These are phyloP conservation scores for Leptobrachium leishanense DNA, from an alignment of 2,113 vertebrate genomes.

Conservation along the genomic window DNA sequence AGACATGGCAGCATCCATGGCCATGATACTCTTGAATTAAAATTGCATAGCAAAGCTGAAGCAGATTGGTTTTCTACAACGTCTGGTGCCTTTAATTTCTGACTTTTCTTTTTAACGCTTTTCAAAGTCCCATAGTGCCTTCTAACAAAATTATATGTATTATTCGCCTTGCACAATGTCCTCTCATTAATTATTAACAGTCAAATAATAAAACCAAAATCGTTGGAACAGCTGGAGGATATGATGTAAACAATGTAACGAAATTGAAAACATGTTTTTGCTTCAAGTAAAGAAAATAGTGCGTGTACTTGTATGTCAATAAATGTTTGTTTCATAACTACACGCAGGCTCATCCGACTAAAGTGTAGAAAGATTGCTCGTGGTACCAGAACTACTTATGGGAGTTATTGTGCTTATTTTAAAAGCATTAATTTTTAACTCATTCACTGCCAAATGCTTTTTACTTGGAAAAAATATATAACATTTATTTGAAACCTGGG, in stretches of 20 bases:
- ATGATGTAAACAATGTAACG: slow-evolving; percentile 28
- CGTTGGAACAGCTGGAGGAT: slow-evolving; percentile 4
- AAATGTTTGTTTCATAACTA: slow-evolving; percentile 7
- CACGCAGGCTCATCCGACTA: neutral
- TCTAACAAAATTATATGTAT: slow-evolving; percentile 12
- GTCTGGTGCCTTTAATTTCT: neutral
- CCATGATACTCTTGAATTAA: no score
- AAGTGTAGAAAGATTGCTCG: no score
- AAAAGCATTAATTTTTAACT: no score
- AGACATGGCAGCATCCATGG: no score
- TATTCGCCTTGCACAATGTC: slow-evolving; percentile 12
- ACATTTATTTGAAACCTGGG: no score
- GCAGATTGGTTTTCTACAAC: no score
- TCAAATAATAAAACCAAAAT: slow-evolving; percentile 11
- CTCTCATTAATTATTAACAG: slow-evolving; percentile 27
- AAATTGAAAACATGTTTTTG: slow-evolving; percentile 34
- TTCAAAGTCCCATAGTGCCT: neutral
- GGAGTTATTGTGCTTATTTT: no score
- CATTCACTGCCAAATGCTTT: no score
- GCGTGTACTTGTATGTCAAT: slow-evolving; percentile 8
- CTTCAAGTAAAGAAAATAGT: slow-evolving; percentile 21
- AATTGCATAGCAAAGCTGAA: no score
- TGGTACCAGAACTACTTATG: no score
- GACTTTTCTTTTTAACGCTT: neutral
- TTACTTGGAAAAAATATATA: no score